Evolutionary conservation across 2,797 vertebrate genomes (phyloP).

Genomic region (Thripadectes ignobilis): DNA sequence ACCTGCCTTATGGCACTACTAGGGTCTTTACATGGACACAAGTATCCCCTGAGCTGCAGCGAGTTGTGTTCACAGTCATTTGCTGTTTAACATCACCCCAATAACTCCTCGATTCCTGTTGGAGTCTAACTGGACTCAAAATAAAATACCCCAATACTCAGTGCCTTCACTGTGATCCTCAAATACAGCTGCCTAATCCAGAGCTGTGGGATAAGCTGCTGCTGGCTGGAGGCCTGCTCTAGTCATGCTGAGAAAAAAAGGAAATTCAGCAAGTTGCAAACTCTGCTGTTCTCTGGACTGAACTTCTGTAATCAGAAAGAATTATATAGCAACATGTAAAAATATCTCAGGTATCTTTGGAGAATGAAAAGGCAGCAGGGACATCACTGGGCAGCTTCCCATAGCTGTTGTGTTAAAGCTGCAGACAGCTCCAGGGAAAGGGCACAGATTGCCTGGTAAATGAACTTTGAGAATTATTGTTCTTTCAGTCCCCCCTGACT

Average conservation of each 20-base stretch:
- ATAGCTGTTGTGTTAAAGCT: background rate
- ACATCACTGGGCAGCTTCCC: background rate
- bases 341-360: background rate
- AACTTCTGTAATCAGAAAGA: background rate
- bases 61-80: background rate
- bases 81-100: background rate
- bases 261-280: background rate
- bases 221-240: background rate
- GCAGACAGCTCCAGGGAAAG: background rate
- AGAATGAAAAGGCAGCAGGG: background rate
- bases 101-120: background rate
- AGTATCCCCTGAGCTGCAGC: background rate
- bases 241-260: background rate
- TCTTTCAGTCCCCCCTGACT: background rate
- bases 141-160: background rate
- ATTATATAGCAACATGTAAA: background rate
- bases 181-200: background rate
- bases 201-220: background rate
- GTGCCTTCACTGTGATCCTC: background rate
- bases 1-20: background rate
- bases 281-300: background rate
- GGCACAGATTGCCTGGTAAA: background rate
- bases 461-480: background rate
- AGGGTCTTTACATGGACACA: background rate
- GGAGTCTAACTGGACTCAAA: background rate